A percentile compares a stretch with the other conserved stretches of the same genome.
Conservation (phyloP, 2,113 vertebrate species). For the Xyliphius kryptos region DNA sequence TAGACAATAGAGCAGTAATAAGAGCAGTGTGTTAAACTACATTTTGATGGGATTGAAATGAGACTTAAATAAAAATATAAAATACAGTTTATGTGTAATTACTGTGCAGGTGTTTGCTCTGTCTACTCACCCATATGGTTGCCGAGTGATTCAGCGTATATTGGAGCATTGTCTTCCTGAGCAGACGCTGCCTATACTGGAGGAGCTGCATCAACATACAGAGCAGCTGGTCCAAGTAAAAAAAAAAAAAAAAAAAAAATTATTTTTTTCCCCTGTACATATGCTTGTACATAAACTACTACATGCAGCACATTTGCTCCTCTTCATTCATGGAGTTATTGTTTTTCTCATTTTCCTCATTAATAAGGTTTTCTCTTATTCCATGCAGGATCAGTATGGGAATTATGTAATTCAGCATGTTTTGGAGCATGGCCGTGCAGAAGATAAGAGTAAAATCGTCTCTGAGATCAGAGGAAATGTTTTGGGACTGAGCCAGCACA, state of each 20-base stretch:
- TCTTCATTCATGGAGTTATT: no score
- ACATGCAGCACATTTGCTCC: no score
- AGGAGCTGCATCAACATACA: slow-evolving; percentile 97
- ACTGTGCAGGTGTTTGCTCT: slow-evolving; percentile 84
- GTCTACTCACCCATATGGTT: slow-evolving; percentile 96
- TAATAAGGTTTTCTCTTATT: background rate
- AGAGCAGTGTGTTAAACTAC: no score
- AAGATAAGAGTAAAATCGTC: slow-evolving; percentile 99
- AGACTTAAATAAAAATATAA: no score
- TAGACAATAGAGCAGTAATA: no score
- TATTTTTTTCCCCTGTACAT: no score
- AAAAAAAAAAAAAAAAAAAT: no score
- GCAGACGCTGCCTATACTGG: slow-evolving; percentile 93
- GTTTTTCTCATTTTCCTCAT: no score
- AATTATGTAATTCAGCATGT: slow-evolving; percentile 99
- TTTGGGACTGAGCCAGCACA: slow-evolving; percentile 95
- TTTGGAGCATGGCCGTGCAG: slow-evolving; percentile 91
- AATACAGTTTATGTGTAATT: slow-evolving; percentile 18
- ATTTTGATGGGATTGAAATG: slow-evolving; percentile 34
- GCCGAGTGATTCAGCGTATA: slow-evolving; percentile 96
- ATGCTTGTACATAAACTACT: no score
- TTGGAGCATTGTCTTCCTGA: slow-evolving; percentile 97
- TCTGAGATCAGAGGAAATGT: slow-evolving; percentile 97
- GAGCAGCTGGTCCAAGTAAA: slow-evolving; percentile 96
- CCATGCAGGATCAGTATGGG: slow-evolving; percentile 87